Base-by-base conservation (phyloP, 1,140 invertebrate species). In the Drosophila mauritiana region DNA sequence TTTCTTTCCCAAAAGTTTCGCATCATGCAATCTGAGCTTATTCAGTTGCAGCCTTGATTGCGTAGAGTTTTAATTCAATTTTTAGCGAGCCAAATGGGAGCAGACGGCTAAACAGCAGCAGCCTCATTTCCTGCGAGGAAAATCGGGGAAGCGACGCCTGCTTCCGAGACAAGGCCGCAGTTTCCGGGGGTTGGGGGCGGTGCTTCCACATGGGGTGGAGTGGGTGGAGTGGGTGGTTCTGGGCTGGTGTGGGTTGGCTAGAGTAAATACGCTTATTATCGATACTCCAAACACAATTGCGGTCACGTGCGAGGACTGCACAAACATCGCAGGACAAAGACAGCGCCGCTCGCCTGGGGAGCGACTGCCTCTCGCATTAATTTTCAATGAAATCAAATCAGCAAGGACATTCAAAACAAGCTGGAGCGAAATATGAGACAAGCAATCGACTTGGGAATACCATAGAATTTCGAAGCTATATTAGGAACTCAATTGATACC, bases 211-310 rank as follows among this genome's bases (percentile, higher is more conserved):
- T 7, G 22, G 31, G 61, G 10, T 57, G 62, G 61, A 17, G 36
- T 22, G 7, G 42, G 0, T 40, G 42, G 34, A 37, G 27, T 31
- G 27, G 7, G 31, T 37, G 36, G 12, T 1, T 13, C 11, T 13
- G 36, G 36, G 27, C 17, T 10, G 31, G 31, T 31, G 31, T 39
- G 62, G 51, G 43, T 52, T 70, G 52, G 42, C 39, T 37, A 36
- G 55, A 80, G 68, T 84, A 86, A 86, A 86, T 78, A 84, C 78
- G 90, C 86, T 91, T 90, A 91, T 91, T 91, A 91, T 91, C 90
- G 86, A 90, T 89, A 91, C 90, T 91, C 80, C 83, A 85, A 89
- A 73, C 78, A 91, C 80, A 91, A 91, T 91, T 91, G 90, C 76
- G 90, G 90, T 91, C 90, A 91, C 90, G 90, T 91, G 90, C 74